These are phyloP conservation scores for Sanderia malayensis DNA, from an alignment of 30 jellyfish, hydroid and myxozoan species.

Conservation along the genomic window DNA sequence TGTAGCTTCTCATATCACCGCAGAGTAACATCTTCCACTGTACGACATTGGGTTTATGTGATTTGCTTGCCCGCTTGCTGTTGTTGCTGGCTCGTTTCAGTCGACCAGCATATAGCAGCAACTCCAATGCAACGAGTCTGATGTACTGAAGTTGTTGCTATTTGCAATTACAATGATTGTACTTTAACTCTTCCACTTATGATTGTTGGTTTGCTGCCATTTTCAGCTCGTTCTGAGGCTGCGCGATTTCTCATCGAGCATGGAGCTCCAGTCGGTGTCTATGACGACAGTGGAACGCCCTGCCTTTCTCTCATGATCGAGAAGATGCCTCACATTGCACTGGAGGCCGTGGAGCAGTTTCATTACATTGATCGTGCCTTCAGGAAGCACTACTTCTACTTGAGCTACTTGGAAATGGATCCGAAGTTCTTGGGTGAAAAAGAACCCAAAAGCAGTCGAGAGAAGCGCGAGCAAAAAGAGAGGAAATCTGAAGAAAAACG, in stretches of 20 bases:
- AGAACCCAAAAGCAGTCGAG: slow-evolving; percentile 79
- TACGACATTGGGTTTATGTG: too few species aligned
- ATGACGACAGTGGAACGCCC: slow-evolving; percentile 97
- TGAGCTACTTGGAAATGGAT: slow-evolving; percentile 83
- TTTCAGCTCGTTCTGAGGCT: slow-evolving; percentile 97
- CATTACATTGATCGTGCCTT: slow-evolving; percentile 96
- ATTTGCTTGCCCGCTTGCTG: too few species aligned
- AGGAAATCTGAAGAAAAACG: slow-evolving; percentile 73
- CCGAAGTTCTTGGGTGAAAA: slow-evolving; percentile 62
- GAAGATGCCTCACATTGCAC: slow-evolving; percentile 98
- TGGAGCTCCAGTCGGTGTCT: slow-evolving; percentile 99
- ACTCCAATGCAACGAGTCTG: too few species aligned
- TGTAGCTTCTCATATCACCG: too few species aligned
- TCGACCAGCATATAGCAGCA: too few species aligned
- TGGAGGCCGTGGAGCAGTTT: slow-evolving; percentile 98
- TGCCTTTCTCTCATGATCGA: slow-evolving; percentile 98
- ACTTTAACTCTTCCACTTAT: too few species aligned
- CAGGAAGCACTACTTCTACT: slow-evolving; percentile 91
- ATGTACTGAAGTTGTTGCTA: too few species aligned
- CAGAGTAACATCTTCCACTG: too few species aligned
- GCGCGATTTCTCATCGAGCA: slow-evolving; percentile 97
- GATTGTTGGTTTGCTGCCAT: too few species aligned
- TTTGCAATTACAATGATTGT: too few species aligned
- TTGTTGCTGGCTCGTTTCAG: too few species aligned
- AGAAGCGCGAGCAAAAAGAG: slow-evolving; percentile 74